phyloP scores from a whole-genome alignment of 2,797 vertebrate species.

The Eulemur albifrons region DNA sequence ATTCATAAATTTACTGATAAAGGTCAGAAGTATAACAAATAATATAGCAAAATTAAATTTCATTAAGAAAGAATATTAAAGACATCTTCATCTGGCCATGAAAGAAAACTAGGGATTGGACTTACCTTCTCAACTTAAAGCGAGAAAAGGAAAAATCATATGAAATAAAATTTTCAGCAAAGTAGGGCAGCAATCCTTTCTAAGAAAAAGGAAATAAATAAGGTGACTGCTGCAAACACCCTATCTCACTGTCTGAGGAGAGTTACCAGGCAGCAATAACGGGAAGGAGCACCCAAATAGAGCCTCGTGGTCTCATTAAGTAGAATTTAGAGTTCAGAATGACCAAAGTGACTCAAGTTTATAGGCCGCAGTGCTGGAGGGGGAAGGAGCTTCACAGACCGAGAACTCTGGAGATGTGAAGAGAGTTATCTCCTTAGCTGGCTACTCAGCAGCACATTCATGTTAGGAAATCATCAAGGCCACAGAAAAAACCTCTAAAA shows the following conservation, averaged over 20 bases:
- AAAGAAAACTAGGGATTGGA: background rate
- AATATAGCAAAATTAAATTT: slow-evolving; percentile 28
- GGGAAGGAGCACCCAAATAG: background rate
- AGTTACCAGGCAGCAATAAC: background rate
- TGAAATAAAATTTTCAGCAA: background rate
- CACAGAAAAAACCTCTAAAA: background rate
- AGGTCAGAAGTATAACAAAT: background rate
- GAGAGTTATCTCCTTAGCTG: background rate
- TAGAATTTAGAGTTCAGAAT: background rate
- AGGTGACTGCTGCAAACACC: background rate
- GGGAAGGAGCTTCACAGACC: background rate
- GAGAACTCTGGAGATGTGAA: background rate
- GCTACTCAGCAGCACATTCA: background rate
- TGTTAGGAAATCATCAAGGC: background rate
- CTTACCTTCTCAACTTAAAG: background rate
- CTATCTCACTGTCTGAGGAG: background rate
- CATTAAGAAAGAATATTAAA: background rate
- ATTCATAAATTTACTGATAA: background rate
- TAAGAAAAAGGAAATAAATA: background rate
- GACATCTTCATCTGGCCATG: background rate
- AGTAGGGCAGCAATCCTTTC: background rate
- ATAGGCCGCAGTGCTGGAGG: background rate
- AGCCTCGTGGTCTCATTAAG: background rate
- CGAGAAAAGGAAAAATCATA: background rate
- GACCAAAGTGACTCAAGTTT: background rate